Evolutionary conservation across 2,797 vertebrate species (phyloP).

Genomic region (Lagocephalus sceleratus): DNA sequence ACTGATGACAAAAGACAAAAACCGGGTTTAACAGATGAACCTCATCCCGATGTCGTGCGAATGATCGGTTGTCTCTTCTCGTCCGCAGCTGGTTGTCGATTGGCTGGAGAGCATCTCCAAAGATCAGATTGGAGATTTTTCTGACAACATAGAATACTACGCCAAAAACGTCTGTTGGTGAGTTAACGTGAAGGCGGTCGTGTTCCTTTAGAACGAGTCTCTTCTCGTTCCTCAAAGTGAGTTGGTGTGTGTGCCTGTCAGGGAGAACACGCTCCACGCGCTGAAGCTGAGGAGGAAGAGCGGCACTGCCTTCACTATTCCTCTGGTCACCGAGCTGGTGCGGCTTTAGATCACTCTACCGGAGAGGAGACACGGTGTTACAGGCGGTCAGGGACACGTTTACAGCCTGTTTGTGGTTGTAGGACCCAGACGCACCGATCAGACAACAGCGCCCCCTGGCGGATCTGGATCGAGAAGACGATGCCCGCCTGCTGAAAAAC

Average conservation of each 20-base stretch:
- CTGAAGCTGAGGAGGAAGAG: slow-evolving; percentile 84
- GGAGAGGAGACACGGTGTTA: too few species aligned
- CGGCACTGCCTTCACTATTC: slow-evolving; percentile 75
- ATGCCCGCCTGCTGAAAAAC: slow-evolving; percentile 89
- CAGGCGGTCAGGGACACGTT: background rate
- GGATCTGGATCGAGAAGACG: slow-evolving; percentile 93
- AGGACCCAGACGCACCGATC: slow-evolving; percentile 96
- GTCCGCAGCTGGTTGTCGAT: slow-evolving; percentile 89
- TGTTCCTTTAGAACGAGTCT: background rate
- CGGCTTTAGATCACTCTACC: slow-evolving; percentile 13
- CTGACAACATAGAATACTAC: slow-evolving; percentile 96
- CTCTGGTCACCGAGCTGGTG: slow-evolving; percentile 93
- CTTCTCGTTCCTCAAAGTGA: background rate
- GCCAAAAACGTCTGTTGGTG: slow-evolving; percentile 98
- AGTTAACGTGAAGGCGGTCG: slow-evolving; percentile 39
- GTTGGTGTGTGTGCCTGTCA: slow-evolving; percentile 40
- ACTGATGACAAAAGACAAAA: background rate
- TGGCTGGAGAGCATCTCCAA: slow-evolving; percentile 98
- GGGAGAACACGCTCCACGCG: slow-evolving; percentile 93
- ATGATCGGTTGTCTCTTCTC: background rate
- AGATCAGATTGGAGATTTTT: slow-evolving; percentile 93
- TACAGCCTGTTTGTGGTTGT: slow-evolving; percentile 6
- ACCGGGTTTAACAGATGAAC: background rate
- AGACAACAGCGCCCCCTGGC: slow-evolving; percentile 93
- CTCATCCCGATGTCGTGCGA: background rate